These are phyloP conservation scores for Drosophila funebris DNA, from an alignment of 1,140 invertebrate species.

Conservation along the genomic window DNA sequence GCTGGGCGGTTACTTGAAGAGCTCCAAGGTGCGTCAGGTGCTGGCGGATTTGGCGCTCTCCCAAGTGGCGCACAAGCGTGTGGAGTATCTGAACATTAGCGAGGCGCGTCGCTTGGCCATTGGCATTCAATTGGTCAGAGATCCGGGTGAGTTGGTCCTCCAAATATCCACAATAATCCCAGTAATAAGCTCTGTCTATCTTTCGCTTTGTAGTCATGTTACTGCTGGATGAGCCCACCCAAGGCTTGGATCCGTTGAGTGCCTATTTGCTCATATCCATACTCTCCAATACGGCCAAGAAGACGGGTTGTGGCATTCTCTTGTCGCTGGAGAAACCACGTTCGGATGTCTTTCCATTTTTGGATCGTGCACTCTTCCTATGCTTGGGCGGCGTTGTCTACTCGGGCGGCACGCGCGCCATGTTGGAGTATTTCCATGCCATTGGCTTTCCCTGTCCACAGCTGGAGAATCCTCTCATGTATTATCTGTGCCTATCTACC, in stretches of 20 bases:
- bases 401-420: constrained; percentile 93
- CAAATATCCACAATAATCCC: constrained; percentile 33
- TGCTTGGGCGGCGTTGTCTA: constrained; percentile 96
- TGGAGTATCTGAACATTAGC: constrained; percentile 91
- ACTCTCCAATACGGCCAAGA: constrained; percentile 95
- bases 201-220: constrained; percentile 87
- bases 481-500: constrained; percentile 95
- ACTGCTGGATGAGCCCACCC: constrained; percentile 95
- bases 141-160: constrained; percentile 87
- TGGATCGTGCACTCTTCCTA: constrained; percentile 90
- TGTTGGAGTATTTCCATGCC: constrained; percentile 95
- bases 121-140: constrained; percentile 94
- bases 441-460: constrained; percentile 97
- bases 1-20: constrained; percentile 89
- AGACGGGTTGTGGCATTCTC: constrained; percentile 94
- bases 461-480: constrained; percentile 96
- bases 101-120: constrained; percentile 94
- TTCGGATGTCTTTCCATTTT: constrained; percentile 96
- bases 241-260: constrained; percentile 94
- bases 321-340: constrained; percentile 96
- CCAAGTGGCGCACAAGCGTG: constrained; percentile 91
- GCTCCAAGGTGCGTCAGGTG: constrained; percentile 91
- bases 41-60: constrained; percentile 95
- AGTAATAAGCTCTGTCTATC: background rate
- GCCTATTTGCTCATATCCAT: constrained; percentile 97